Percentiles rank a stretch among this genome's conserved stretches.
These are phyloP conservation scores for Magallana ariakensis DNA, from an alignment of 1,140 invertebrate genomes.

Conservation along the genomic window DNA sequence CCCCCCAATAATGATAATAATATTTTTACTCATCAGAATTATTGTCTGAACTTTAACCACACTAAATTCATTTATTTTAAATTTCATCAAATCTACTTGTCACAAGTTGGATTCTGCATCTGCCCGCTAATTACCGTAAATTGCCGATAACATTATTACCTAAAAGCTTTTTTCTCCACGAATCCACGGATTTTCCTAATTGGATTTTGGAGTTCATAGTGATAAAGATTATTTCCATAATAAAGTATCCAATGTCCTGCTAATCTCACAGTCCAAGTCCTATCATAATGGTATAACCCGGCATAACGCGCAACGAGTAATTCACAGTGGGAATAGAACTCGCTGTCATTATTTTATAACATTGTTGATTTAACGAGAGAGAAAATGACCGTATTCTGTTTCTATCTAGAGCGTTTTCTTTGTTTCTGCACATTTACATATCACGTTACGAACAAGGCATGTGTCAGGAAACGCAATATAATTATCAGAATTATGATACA, in stretches of 20 bases:
- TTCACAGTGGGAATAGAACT: conserved; percentile 9
- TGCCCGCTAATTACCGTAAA: background rate
- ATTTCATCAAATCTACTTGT: too few species aligned
- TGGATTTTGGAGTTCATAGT: conserved; percentile 28
- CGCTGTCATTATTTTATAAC: conserved; percentile 14
- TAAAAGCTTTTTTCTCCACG: background rate
- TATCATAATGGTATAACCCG: background rate
- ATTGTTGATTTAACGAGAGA: conserved; percentile 2
- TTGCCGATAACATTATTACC: background rate
- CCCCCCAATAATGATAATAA: too few species aligned
- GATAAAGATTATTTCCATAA: conserved; percentile 29
- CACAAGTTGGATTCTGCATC: background rate
- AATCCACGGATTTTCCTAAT: background rate
- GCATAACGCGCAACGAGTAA: background rate
- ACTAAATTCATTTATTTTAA: too few species aligned
- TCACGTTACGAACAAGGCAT: background rate
- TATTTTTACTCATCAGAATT: too few species aligned
- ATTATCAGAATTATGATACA: background rate
- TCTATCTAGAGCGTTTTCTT: conserved; percentile 17
- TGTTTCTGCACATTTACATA: conserved; percentile 4
- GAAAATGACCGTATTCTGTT: background rate
- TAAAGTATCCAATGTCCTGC: conserved; percentile 8
- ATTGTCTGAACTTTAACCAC: too few species aligned
- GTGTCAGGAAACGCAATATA: background rate
- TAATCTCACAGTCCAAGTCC: background rate